Percentiles rank a stretch among this genome's conserved stretches.
These are phyloP conservation scores for Cottoperca gobio DNA, from an alignment of 2,797 vertebrate genomes.

Conservation along the genomic window DNA sequence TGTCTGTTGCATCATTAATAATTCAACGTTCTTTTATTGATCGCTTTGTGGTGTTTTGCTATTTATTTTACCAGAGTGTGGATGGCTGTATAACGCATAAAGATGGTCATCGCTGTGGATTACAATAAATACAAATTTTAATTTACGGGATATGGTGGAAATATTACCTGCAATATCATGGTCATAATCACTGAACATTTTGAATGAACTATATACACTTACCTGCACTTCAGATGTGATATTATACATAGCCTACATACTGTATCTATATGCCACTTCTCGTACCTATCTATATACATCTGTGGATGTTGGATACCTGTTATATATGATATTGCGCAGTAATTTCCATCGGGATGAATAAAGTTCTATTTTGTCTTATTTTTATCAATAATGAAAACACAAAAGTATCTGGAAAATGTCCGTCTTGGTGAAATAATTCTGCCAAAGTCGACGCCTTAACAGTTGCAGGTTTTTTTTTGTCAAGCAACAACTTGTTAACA, in stretches of 20 bases:
- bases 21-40: conserved; percentile 9
- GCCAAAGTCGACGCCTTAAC: background rate
- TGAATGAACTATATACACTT: background rate
- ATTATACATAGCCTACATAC: too few species aligned
- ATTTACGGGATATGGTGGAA: too few species aligned
- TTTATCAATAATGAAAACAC: too few species aligned
- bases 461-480: background rate
- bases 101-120: background rate
- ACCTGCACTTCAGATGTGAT: background rate
- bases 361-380: too few species aligned
- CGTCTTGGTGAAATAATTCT: background rate
- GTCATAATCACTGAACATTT: too few species aligned
- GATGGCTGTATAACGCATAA: background rate
- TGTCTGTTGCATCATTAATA: conserved; percentile 9
- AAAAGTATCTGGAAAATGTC: background rate
- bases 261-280: too few species aligned
- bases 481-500: background rate
- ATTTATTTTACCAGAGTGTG: background rate
- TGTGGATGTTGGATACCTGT: background rate
- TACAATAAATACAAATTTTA: too few species aligned
- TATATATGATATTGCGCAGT: background rate
- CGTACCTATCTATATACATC: too few species aligned
- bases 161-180: too few species aligned
- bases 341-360: background rate
- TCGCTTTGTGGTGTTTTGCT: background rate